Evolutionary conservation across 2,888 invertebrate genomes (phyloP).

Genomic region (Tigriopus californicus): DNA sequence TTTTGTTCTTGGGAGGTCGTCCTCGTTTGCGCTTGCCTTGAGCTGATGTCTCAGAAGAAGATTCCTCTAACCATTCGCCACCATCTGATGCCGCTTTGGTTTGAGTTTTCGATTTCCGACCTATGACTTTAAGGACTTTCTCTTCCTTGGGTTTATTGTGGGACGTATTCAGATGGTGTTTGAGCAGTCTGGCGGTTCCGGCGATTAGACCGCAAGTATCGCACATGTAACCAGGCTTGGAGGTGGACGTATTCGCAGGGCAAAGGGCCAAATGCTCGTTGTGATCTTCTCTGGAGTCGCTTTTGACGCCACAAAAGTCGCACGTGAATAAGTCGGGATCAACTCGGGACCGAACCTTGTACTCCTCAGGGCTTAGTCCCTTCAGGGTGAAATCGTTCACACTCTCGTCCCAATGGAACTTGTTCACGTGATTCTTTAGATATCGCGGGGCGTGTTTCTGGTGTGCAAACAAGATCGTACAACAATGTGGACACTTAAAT

Average conservation of each 20-base stretch:
- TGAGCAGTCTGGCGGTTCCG: neutral
- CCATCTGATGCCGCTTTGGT: no score
- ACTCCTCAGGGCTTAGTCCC: no score
- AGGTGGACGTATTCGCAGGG: neutral
- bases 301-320: neutral
- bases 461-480: slow-evolving; percentile 1
- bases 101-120: no score
- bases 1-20: no score
- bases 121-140: no score
- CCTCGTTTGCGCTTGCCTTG: no score
- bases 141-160: neutral
- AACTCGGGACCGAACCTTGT: neutral
- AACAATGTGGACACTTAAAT: slow-evolving; percentile 10
- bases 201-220: neutral
- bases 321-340: neutral
- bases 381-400: neutral
- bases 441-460: neutral
- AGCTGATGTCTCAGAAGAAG: no score
- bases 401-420: neutral
- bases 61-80: no score
- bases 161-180: neutral
- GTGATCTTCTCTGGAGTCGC: neutral
- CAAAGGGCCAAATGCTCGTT: neutral
- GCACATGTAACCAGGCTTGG: neutral
- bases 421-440: neutral